phyloP scores from a whole-genome alignment of 1,140 invertebrate genomes.

The Calliopsis andreniformis region DNA sequence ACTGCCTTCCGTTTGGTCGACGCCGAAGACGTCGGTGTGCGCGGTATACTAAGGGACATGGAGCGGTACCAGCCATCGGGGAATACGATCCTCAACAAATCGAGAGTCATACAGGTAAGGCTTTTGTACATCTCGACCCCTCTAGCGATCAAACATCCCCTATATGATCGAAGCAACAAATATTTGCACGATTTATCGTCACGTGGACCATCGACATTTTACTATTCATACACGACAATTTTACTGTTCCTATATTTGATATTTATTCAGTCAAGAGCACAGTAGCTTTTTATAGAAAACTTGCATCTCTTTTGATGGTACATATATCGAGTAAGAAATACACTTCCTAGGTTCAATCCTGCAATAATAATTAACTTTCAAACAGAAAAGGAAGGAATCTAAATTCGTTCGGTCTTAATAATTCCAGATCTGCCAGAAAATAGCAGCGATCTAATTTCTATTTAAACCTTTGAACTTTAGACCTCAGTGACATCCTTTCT shows the following conservation, averaged over 20 bases:
- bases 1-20: conserved; percentile 85
- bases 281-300: no score
- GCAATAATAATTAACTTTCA: no score
- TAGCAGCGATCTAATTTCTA: no score
- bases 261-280: not conserved
- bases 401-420: no score
- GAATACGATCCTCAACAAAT: conserved; percentile 82
- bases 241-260: not conserved
- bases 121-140: not conserved
- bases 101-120: conserved; percentile 83
- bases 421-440: no score
- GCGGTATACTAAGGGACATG: conserved; percentile 84
- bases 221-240: not conserved
- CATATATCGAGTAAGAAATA: no score
- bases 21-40: conserved; percentile 82
- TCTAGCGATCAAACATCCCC: not conserved
- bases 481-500: no score
- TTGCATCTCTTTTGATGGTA: no score
- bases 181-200: conserved; percentile 25
- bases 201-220: not conserved
- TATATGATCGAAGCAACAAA: not conserved
- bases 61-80: conserved; percentile 83
- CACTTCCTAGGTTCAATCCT: no score
- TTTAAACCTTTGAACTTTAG: no score
- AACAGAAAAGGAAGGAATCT: no score